Evolutionary conservation across 2,888 invertebrate genomes (phyloP), one percentile per base, ranked within the genome.

Genomic region (Drosophila niveifrons): DNA sequence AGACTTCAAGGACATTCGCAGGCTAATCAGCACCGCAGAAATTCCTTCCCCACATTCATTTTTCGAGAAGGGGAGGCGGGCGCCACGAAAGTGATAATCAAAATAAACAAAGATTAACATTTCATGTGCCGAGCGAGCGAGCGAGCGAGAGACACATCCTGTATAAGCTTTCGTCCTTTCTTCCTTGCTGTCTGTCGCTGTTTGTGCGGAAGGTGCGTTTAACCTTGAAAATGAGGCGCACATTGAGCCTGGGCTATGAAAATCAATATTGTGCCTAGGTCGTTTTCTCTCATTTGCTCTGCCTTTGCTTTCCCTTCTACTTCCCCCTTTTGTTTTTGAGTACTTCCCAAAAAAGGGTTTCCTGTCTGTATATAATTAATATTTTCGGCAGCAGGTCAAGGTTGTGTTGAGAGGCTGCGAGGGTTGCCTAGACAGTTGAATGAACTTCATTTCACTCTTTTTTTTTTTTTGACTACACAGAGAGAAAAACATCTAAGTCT

Each of bases 101-200:
- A 85, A 85, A 85, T 87, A 89, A 85, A 89, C 84, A 86, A 59
- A 78, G 78, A 85, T 83, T 85, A 82, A 46, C 75, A 61, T 51
- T 63, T 74, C 65, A 63, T 71, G 65, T 47, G 41, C 57, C 18
- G 9, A 29, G 23, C 23, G 0, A 23, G 23, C n/a, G n/a, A n/a
- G n/a, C n/a, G n/a, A n/a, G n/a, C n/a, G n/a, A 23, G 23, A 23
- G 31, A 6, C 43, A 15, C 56, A 39, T 43, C 31, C 68, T 57
- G 65, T 39, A n/a, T 9, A 23, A 23, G 23, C 23, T 23, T 23
- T 23, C 23, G 23, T 23, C 23, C 23, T 23, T 23, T 23, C 23
- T 0, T 23, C 6, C 23, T 23, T 23, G 23, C 23, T 17, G 17
- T 2, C n/a, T 47, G 29, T 23, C 28, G 50, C 55, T 31, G 31